Percentiles rank a stretch among this genome's conserved stretches.
Conservation (phyloP, 2,797 vertebrate genomes). For the Tolypeutes matacus region DNA sequence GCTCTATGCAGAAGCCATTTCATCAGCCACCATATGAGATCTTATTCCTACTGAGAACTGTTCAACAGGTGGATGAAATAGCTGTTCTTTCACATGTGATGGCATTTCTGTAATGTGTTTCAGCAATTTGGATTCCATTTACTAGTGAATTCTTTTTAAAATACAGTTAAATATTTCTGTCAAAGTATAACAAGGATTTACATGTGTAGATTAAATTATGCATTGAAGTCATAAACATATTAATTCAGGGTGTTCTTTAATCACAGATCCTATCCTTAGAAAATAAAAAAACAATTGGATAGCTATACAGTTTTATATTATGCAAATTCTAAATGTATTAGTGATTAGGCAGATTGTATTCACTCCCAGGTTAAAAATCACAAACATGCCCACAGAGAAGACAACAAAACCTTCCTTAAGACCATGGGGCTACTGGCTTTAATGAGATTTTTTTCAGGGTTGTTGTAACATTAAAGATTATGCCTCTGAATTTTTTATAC, state of each 20-base stretch:
- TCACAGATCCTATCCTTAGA: neutral
- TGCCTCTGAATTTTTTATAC: constrained; percentile 62
- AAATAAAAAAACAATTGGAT: constrained; percentile 4
- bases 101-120: neutral
- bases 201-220: neutral
- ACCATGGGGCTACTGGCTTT: neutral
- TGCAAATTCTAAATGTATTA: constrained; percentile 8
- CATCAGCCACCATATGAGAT: neutral
- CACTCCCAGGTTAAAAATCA: neutral
- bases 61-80: constrained; percentile 24
- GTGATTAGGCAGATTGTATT: neutral
- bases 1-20: neutral
- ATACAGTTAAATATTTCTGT: constrained; percentile 32
- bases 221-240: neutral
- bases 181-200: neutral
- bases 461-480: constrained; percentile 52
- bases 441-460: constrained; percentile 40
- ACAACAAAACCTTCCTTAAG: neutral
- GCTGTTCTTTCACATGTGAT: neutral
- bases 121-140: neutral
- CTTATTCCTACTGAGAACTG: neutral
- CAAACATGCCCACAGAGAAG: neutral
- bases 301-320: neutral
- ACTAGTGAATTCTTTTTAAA: constrained; percentile 5
- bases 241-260: constrained; percentile 7